Evolutionary conservation across 1,140 invertebrate species (phyloP), one percentile per base, ranked within the genome.

Genomic region (Trinorchestia longiramus): DNA sequence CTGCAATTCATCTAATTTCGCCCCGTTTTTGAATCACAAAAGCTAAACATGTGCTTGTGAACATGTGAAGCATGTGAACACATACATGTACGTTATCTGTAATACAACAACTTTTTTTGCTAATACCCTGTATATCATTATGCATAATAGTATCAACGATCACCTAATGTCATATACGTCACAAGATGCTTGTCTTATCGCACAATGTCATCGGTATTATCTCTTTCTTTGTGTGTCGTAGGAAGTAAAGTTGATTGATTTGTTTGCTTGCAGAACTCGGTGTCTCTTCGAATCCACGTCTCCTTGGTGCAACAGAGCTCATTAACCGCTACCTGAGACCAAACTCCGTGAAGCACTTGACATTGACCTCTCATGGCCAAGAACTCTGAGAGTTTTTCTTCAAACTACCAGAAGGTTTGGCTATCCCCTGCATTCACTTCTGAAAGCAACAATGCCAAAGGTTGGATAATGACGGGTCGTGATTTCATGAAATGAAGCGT

Each of bases 361-460:
- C 88, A 91, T 91, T 91, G 88, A 91, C 88, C 88, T 91, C 88
- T 42, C 88, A 42, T 23, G 88, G 41, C 88, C 88, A 42, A 42
- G 19, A 36, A 42, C 41, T 91, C 88, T n/a, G 19, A 11, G 88
- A 91, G 88, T 91, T 91, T 91, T 91, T 91, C 88, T 91, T 11
- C 41, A 91, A 91, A 91, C 88, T 42, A 36, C 62, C 62, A 77
- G 15, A 77, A 77, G 62, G 62, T 77, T 77, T 36, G 11, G 28
- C 62, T 77, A 77, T 77, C 62, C 11, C 62, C 62, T 36, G 62
- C 28, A 77, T 36, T 28, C 62, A 28, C 62, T 77, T 28, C 62
- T 11, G 1, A 36, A 77, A 28, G 28, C 62, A 36, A 15, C 62
- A 77, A 28, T 77, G 62, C 15, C 62, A 77, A 19, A 3, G 28